Evolutionary conservation across 2,797 vertebrate species (phyloP), one percentile per base, ranked within the genome.

Genomic region (Thunnus albacares): DNA sequence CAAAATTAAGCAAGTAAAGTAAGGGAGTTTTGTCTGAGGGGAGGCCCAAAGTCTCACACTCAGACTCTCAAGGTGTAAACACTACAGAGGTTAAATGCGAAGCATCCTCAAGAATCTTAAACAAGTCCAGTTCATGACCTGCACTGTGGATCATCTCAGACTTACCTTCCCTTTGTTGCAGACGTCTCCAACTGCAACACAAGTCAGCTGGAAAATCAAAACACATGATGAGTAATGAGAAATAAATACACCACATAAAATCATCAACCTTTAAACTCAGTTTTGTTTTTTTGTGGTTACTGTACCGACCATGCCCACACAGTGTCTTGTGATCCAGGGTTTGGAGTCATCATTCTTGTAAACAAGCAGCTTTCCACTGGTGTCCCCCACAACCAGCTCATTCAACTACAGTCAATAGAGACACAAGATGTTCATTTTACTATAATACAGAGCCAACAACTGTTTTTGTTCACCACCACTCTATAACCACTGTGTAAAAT

Each of bases 91-190:
- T 47, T 18, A 47, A 47, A 47, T 18, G 1, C 15, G 6, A 47
- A 17, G 6, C 30, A 47, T 17, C 14, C 14, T 18, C 5, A 47
- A 47, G 45, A 5, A 47, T 47, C 17, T 47, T 3, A 38, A 38
- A 20, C 1, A 49, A 18, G 6, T 49, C 15, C 45, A 49, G 15
- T 49, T 18, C 45, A 18, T 49, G 45, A 49, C 45, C 45, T 49
- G 45, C 6, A 49, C 17, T 17, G 15, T 1, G 5, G 6, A 18
- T 49, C 6, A 3, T 28, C 59, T n/a, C 10, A 24, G 15, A 63
- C 95, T 93, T 87, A 99, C 98, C 96, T 97, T 98, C 83, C 98
- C 98, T 95, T 96, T 98, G 85, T 99, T 99, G 92, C 98, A 99
- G 3, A 99, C 90, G 43, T 99, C 98, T 90, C 98, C 98, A 33